Conservation (phyloP, 2,113 vertebrate species). For the Oreochromis aureus region DNA sequence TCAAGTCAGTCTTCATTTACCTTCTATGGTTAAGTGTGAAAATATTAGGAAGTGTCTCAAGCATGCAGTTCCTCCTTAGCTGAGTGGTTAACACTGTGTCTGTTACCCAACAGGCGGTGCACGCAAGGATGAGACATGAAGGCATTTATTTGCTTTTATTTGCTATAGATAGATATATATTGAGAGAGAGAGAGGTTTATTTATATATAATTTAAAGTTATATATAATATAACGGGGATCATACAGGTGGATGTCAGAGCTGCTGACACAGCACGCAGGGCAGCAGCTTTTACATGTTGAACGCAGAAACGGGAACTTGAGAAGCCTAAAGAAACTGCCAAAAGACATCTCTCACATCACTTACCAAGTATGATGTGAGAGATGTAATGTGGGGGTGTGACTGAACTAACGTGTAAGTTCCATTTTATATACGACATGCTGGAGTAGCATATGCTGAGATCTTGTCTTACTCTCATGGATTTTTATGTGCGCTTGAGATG, state of each 20-base stretch:
- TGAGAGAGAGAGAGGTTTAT: too few relatives aligned
- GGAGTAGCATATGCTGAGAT: background rate
- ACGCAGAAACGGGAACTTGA: background rate
- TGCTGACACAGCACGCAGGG: background rate
- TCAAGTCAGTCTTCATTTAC: slow-evolving; percentile 23
- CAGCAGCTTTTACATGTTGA: background rate
- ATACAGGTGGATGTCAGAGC: background rate
- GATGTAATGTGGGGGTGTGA: background rate
- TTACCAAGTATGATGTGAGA: background rate
- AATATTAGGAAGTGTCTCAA: background rate
- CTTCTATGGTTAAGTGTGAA: background rate
- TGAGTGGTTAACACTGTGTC: background rate
- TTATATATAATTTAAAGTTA: too few relatives aligned
- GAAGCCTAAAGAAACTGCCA: background rate
- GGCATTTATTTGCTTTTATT: background rate
- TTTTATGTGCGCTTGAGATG: too few relatives aligned
- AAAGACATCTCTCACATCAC: background rate
- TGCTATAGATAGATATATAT: too few relatives aligned
- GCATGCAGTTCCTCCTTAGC: background rate
- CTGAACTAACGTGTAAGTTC: background rate
- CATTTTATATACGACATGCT: background rate
- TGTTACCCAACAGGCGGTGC: background rate
- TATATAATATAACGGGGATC: background rate
- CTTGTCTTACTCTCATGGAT: rapidly evolving
- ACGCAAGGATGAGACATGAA: background rate